Base-by-base conservation (phyloP, 2,888 invertebrate genomes). In the Laothoe populi region DNA sequence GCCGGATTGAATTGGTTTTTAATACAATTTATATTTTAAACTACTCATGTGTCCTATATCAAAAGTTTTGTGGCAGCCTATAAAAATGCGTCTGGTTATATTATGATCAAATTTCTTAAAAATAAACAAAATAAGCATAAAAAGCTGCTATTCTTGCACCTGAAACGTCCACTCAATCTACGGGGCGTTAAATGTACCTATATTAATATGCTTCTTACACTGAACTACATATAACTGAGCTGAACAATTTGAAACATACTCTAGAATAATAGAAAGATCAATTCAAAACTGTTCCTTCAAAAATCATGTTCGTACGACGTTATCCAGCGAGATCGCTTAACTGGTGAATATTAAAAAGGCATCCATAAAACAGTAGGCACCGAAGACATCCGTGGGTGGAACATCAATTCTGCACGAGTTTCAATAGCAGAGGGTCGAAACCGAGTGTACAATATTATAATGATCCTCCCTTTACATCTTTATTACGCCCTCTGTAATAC, bases 391-490 rank as follows among this genome's bases (percentile, higher is more conserved):
- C 66, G 75, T 74, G 72, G 74, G 73, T 65, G 71, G 72, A 69
- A 74, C 81, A 82, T 83, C 78, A 82, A 84, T 83, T 75, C 70
- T 77, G 74, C 72, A 74, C 70, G 75, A 77, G 74, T 75, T 76
- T 77, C 78, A 77, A 78, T 78, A 78, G 71, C 64, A 69, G 68
- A 71, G 79, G 81, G 75, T 73, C 63, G 73, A 69, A 69, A 68
- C 64, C 69, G 78, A 76, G 77, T 81, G 79, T 79, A 70, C 73
- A 77, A 53, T 79, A 78, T 83, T 82, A 76, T 83, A 87, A 87
- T 81, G 80, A 82, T 78, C 71, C 71, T 74, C 65, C 67, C 77
- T 79, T 78, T 74, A 79, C 75, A 78, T 79, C 78, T 83, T 82
- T 78, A 80, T 73, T 78, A 71, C 73, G 72, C 69, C 71, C 74